Percentiles rank a stretch among this genome's conserved stretches.
Evolutionary conservation across 1,140 invertebrate genomes (phyloP).

Genomic region (Drosophila subobscura): DNA sequence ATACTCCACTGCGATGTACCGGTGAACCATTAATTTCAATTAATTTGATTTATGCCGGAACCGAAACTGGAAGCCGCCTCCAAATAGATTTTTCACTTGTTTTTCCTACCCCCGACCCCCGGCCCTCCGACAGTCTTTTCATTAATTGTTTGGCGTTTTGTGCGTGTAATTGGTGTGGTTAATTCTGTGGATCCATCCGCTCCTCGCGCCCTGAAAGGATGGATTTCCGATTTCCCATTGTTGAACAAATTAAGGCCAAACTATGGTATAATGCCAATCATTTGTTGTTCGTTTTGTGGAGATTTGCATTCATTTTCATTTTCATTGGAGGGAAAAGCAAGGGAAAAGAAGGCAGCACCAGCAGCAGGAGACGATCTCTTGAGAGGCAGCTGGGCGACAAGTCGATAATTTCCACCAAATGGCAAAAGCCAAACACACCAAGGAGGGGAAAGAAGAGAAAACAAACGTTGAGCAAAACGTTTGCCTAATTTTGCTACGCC

Average conservation of each 20-base stretch:
- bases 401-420: constrained; percentile 70
- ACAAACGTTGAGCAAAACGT: constrained; percentile 31
- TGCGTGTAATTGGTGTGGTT: constrained; percentile 63
- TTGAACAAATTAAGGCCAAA: constrained; percentile 63
- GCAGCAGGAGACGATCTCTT: neutral
- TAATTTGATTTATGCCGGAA: constrained; percentile 76
- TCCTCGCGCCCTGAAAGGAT: neutral
- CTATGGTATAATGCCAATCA: constrained; percentile 37
- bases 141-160: constrained; percentile 67
- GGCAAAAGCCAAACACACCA: constrained; percentile 53
- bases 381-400: constrained; percentile 47
- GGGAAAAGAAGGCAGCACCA: no score
- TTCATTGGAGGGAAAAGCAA: no score
- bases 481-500: constrained; percentile 50
- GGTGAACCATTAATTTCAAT: constrained; percentile 76
- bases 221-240: constrained; percentile 29
- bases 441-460: constrained; percentile 10
- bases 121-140: constrained; percentile 12
- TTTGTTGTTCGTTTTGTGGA: constrained; percentile 19
- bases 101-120: neutral
- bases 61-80: constrained; percentile 37
- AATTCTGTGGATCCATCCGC: constrained; percentile 21
- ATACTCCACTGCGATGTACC: no score
- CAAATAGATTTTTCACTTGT: constrained; percentile 51
- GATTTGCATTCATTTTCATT: constrained; percentile 38